Conservation (phyloP, 2,113 vertebrate genomes). For the Garra rufa region DNA sequence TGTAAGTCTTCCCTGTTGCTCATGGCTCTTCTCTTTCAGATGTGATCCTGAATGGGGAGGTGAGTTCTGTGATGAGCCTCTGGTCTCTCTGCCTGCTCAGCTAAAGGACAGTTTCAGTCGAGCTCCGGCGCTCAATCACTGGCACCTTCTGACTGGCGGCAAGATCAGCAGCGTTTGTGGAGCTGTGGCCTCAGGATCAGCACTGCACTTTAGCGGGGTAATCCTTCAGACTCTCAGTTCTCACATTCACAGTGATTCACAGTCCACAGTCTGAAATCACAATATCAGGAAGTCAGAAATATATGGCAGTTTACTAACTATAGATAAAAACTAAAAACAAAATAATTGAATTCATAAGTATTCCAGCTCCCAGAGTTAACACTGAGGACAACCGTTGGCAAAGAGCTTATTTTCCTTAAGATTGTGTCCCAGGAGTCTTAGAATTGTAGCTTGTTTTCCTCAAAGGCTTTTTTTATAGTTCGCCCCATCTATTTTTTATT, state of each 20-base stretch:
- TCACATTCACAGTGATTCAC: neutral
- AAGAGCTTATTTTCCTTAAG: neutral
- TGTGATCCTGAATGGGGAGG: conserved; percentile 94
- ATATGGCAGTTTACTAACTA: neutral
- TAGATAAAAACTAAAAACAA: neutral
- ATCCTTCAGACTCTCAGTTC: conserved; percentile 17
- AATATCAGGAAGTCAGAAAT: neutral
- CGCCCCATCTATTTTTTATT: conserved; percentile 7
- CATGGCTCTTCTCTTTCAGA: conserved; percentile 68
- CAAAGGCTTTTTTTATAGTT: neutral
- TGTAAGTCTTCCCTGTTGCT: neutral
- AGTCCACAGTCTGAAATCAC: neutral
- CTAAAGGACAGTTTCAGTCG: conserved; percentile 98
- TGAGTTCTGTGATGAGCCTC: conserved; percentile 90
- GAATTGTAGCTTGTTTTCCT: neutral
- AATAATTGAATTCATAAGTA: neutral
- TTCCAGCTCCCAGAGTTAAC: neutral
- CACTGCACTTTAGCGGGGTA: conserved; percentile 97
- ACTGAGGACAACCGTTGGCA: neutral
- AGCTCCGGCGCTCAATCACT: conserved; percentile 88
- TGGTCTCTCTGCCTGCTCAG: conserved; percentile 84
- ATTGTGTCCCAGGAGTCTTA: neutral
- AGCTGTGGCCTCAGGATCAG: conserved; percentile 93
- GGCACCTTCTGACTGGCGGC: conserved; percentile 91
- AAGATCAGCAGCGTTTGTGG: conserved; percentile 94